Evolutionary conservation across 2,888 invertebrate genomes (phyloP), one percentile per base, ranked within the genome.

Genomic region (Ligdia adustata): DNA sequence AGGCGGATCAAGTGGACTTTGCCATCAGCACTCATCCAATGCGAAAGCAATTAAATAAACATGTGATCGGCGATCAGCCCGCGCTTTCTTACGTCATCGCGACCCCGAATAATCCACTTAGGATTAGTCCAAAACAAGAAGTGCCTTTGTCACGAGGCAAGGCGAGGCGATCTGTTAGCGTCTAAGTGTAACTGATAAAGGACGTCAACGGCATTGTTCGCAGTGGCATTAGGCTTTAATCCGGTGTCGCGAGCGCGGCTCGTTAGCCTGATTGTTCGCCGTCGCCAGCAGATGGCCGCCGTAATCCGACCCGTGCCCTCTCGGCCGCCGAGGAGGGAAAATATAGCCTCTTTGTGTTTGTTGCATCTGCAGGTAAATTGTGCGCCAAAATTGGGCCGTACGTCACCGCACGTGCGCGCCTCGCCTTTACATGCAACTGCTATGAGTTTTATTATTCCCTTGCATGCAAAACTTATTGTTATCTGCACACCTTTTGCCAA

Each of bases 341-440:
- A 82, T 79, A 79, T 80, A 78, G 72, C 82, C 84, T 87, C 87
- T 88, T 89, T 88, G 85, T 88, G 80, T 83, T 81, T 80, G 86
- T 82, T 88, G 87, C 89, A 89, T 88, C 86, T 89, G 89, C 87
- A 88, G 89, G 88, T 89, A 87, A 87, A 86, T 87, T 86, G 87
- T 79, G 74, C 73, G 75, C 85, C 77, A 73, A 83, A 88, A 86
- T 88, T 86, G 86, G 86, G 62, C 53, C 47, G 51, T 57, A 51
- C 57, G 51, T 57, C 54, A 57, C 78, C 75, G 81, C 81, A 79
- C 74, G 75, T 84, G 81, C 78, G 70, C 63, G 69, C 79, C 77
- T 76, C 76, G 69, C 71, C 73, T 75, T 71, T 77, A 81, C 79
- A 82, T 82, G 79, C 82, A 77, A 72, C 75, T 73, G 75, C 72